Percentiles rank a stretch among this genome's conserved stretches.
These are phyloP conservation scores for Reinhardtius hippoglossoides DNA, from an alignment of 2,113 vertebrate species.

Conservation along the genomic window DNA sequence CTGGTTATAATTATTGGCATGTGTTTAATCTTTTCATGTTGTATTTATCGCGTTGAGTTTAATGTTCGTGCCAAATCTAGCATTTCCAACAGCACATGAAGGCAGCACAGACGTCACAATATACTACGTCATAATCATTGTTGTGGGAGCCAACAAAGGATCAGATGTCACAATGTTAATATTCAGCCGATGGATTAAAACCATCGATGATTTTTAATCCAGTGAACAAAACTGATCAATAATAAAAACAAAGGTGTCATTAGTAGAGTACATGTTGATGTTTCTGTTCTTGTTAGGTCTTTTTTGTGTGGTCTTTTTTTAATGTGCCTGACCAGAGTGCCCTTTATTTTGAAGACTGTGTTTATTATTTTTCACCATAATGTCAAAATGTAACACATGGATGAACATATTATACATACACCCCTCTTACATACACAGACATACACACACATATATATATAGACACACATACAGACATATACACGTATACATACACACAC, in stretches of 20 bases:
- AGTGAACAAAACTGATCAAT: not conserved
- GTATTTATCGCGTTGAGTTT: not conserved
- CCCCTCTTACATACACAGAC: too few relatives aligned
- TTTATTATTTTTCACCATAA: too few relatives aligned
- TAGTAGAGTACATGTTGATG: not conserved
- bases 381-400: too few relatives aligned
- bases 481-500: too few relatives aligned
- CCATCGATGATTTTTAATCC: not conserved
- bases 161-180: constrained; percentile 41
- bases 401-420: too few relatives aligned
- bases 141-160: constrained; percentile 68
- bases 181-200: constrained; percentile 30
- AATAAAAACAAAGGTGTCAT: not conserved
- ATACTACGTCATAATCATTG: constrained; percentile 64
- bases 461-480: too few relatives aligned
- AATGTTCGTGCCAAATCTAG: rapidly evolving
- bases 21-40: not conserved
- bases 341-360: too few relatives aligned
- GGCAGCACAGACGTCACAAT: constrained; percentile 59
- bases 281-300: too few relatives aligned
- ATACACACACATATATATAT: too few relatives aligned
- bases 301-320: too few relatives aligned
- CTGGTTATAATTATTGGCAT: not conserved
- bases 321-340: too few relatives aligned
- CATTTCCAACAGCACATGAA: constrained; percentile 43